phyloP scores from a whole-genome alignment of 2,113 vertebrate genomes.

The Excalfactoria chinensis region DNA sequence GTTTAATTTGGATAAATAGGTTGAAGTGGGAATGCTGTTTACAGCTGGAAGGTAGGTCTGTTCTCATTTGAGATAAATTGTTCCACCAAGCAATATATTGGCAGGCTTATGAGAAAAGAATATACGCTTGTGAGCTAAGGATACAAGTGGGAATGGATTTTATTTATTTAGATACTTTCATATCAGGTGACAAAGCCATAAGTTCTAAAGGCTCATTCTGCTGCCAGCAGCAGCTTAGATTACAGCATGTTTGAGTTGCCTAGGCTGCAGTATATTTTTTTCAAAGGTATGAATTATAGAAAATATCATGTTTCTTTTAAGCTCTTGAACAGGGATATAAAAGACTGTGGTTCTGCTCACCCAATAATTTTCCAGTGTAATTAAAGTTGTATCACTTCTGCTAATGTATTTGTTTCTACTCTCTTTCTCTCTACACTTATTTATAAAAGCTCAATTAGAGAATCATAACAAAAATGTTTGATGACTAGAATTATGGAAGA shows the following conservation, averaged over 20 bases:
- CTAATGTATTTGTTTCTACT: not conserved
- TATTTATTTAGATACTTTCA: constrained; percentile 57
- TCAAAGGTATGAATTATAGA: not conserved
- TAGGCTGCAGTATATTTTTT: not conserved
- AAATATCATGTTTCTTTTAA: constrained; percentile 28
- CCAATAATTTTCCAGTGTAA: not conserved
- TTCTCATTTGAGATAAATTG: constrained; percentile 57
- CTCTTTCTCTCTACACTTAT: not conserved
- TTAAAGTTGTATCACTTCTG: not conserved
- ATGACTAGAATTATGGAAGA: not conserved
- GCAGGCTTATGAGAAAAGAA: constrained; percentile 45
- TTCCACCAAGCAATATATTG: constrained; percentile 43
- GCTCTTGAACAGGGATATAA: not conserved
- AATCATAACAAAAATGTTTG: not conserved
- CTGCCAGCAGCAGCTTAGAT: not conserved
- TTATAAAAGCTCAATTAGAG: not conserved
- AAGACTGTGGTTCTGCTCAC: not conserved
- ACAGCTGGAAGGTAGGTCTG: constrained; percentile 19
- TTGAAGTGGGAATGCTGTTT: constrained; percentile 51
- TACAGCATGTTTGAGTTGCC: not conserved
- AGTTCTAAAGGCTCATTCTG: constrained; percentile 1
- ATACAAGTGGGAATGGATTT: not conserved
- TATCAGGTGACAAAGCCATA: not conserved
- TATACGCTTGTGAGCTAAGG: constrained; percentile 18
- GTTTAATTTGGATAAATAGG: constrained; percentile 63